phyloP scores from a whole-genome alignment of 2,888 invertebrate genomes.

The Azorinus chamasolen region DNA sequence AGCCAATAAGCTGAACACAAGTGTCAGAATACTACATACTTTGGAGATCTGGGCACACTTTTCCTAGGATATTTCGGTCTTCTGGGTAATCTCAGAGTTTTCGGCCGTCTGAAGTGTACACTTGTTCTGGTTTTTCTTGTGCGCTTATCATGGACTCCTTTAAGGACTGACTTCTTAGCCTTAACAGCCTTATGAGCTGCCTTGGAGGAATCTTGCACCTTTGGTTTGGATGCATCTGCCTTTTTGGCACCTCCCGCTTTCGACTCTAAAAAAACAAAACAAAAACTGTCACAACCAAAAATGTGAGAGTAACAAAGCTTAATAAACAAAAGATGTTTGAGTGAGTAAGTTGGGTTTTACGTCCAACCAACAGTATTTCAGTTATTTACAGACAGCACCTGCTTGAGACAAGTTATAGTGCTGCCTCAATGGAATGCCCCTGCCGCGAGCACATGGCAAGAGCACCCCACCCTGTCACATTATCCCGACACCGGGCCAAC shows the following conservation, averaged over 20 bases:
- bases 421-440: too few relatives aligned
- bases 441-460: too few relatives aligned
- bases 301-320: neutral
- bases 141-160: conserved; percentile 96
- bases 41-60: conserved; percentile 92
- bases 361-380: too few relatives aligned
- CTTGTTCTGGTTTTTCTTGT: conserved; percentile 96
- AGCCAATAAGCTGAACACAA: too few relatives aligned
- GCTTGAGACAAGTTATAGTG: too few relatives aligned
- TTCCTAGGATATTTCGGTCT: conserved; percentile 98
- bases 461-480: too few relatives aligned
- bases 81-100: conserved; percentile 95
- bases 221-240: conserved; percentile 73
- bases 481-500: too few relatives aligned
- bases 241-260: conserved; percentile 37
- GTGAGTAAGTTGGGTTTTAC: too few relatives aligned
- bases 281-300: neutral
- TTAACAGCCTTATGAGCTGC: conserved; percentile 90
- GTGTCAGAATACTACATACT: conserved; percentile 56
- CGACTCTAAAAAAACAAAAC: conserved; percentile 37
- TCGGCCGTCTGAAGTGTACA: conserved; percentile 98
- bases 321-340: neutral
- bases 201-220: conserved; percentile 77
- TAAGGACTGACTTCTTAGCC: conserved; percentile 92
- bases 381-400: too few relatives aligned